Base-by-base conservation (phyloP, 2,113 vertebrate species). In the Hiodon alosoides region DNA sequence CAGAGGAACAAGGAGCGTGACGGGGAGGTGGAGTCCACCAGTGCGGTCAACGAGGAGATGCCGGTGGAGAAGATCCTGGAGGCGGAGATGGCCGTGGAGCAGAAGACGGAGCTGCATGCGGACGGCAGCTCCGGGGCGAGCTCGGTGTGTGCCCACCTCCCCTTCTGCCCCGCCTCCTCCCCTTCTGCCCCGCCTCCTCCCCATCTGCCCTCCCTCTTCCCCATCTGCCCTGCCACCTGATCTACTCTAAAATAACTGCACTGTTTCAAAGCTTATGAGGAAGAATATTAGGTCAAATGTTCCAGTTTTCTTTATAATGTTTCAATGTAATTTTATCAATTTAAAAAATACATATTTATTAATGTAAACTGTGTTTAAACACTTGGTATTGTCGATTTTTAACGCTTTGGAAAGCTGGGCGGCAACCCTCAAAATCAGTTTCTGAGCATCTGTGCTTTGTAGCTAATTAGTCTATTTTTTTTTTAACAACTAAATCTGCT, bases 51-150 rank as follows among this genome's bases (percentile, higher is more conserved):
- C 0, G 95, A 97, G 80, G 95, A 97, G 83, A 97, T 97, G 95
- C 95, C 95, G 0, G 95, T 97, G 81, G 95, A 96, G 86, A 95
- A 95, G 86, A 97, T 97, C 78, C 82, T 97, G 84, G 95, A 96
- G 68, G 95, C 95, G 0, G 95, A 97, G 79, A 86, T 97, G 83
- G 95, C 95, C 0, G 95, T 96, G 68, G 95, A 96, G 77, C 95
- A 96, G 85, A 97, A 96, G 83, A 94, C 93, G 0, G 95, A 96
- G 85, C 93, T 96, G 79, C 91, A 92, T 66, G 85, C 94, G 0
- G 95, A 97, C 79, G 93, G 92, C 16, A 90, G 89, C 59, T 91
- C 93, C 52, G 91, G 86, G 10, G 92, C 91, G 70, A 94, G 91
- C 80, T 93, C 95, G 78, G 94, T 95, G 85, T 94, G 93, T 87